A percentile compares a stretch with the other conserved stretches of the same genome.
Evolutionary conservation across 2,797 vertebrate genomes (phyloP).

Genomic region (Chaetophractus vellerosus): DNA sequence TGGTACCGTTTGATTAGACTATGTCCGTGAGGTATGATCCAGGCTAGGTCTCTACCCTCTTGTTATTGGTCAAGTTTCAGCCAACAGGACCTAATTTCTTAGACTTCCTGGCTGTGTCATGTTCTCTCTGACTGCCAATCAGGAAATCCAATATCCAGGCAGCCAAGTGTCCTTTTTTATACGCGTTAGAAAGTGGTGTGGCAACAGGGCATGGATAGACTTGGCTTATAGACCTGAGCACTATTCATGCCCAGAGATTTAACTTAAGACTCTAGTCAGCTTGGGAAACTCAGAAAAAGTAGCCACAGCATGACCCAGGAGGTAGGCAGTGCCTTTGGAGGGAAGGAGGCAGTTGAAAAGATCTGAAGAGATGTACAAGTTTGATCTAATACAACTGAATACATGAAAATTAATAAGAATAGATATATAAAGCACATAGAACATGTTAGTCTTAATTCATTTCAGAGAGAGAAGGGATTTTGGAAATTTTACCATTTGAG

Average conservation of each 20-base stretch:
- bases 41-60: background rate
- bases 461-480: background rate
- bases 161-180: too few species aligned
- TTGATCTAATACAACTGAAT: background rate
- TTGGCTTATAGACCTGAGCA: background rate
- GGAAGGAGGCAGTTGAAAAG: background rate
- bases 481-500: background rate
- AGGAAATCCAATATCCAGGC: background rate
- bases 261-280: background rate
- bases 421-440: too few species aligned
- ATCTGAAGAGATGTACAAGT: background rate
- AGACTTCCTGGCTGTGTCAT: background rate
- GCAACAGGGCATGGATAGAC: background rate
- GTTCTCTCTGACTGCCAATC: background rate
- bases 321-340: background rate
- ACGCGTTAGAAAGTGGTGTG: background rate
- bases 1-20: too few species aligned
- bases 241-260: background rate
- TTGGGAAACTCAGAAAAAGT: background rate
- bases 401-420: background rate
- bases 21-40: too few species aligned
- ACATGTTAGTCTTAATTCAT: background rate
- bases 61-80: background rate
- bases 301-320: background rate
- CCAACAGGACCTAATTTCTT: background rate